A percentile compares a stretch with the other conserved stretches of the same genome.
Conservation (phyloP, 2,888 invertebrate genomes). For the Callimorpha dominula region DNA sequence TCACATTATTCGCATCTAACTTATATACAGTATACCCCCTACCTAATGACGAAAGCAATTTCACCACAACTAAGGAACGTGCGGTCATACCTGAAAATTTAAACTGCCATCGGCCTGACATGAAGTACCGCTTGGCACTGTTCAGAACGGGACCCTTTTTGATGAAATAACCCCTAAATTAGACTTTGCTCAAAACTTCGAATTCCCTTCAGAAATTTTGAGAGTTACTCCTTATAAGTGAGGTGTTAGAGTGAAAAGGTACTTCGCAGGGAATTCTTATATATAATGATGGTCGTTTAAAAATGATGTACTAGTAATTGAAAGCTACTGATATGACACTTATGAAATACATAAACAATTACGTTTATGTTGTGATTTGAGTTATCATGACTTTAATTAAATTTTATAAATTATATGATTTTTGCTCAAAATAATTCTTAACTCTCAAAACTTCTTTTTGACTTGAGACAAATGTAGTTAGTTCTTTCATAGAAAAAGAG, state of each 20-base stretch:
- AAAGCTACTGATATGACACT: too few species aligned
- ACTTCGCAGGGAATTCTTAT: not conserved
- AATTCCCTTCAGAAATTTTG: not conserved
- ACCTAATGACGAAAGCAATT: not conserved
- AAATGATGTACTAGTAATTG: not conserved
- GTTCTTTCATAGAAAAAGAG: too few species aligned
- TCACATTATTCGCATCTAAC: not conserved
- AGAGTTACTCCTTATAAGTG: not conserved
- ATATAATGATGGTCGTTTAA: not conserved
- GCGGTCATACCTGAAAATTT: not conserved
- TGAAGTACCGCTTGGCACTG: not conserved
- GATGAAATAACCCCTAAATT: conserved; percentile 10
- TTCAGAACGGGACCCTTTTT: conserved; percentile 1
- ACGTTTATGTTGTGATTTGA: too few species aligned
- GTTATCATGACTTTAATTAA: too few species aligned
- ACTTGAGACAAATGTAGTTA: too few species aligned
- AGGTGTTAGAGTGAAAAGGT: conserved; percentile 1
- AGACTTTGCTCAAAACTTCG: conserved; percentile 9
- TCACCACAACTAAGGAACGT: not conserved
- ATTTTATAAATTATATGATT: too few species aligned
- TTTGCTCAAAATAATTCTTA: too few species aligned
- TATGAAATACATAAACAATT: too few species aligned
- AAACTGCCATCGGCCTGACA: conserved; percentile 3
- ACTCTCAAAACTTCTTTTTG: too few species aligned
- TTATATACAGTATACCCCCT: not conserved